These are phyloP conservation scores for Harlomillsia oculata DNA, from an alignment of 1,140 invertebrate genomes.

Conservation along the genomic window DNA sequence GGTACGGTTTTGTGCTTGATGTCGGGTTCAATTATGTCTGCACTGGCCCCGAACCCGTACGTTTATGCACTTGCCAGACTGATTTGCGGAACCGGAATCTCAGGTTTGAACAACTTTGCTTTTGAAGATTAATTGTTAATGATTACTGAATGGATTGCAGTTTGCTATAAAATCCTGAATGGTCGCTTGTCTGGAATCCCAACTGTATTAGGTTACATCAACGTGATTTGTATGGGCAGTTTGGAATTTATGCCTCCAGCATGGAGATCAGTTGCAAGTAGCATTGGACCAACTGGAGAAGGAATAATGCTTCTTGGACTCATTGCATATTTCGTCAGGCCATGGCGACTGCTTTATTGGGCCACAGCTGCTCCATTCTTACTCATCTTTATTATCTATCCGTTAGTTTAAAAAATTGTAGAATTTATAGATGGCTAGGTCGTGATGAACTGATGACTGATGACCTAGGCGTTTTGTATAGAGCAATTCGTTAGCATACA, in stretches of 20 bases:
- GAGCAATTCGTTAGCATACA: neutral
- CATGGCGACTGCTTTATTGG: conserved; percentile 19
- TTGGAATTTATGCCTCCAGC: conserved; percentile 24
- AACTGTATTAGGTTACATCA: conserved; percentile 12
- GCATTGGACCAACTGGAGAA: conserved; percentile 19
- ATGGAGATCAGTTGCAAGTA: conserved; percentile 8
- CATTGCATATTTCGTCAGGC: conserved; percentile 16
- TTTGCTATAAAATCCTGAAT: neutral
- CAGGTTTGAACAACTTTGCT: neutral
- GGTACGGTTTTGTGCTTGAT: neutral
- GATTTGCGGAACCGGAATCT: conserved; percentile 8
- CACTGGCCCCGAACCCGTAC: conserved; percentile 7
- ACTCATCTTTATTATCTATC: neutral
- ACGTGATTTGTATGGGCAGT: conserved; percentile 8
- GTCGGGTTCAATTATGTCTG: conserved; percentile 2
- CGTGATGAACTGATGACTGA: neutral
- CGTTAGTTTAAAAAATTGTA: conserved; percentile 4
- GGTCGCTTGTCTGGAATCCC: neutral
- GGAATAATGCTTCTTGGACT: conserved; percentile 16
- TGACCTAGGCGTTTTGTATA: neutral
- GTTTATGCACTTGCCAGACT: conserved; percentile 8
- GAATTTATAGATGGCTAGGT: neutral
- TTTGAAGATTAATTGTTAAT: no score
- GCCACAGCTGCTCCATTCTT: conserved; percentile 15
- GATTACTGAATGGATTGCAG: neutral